Conservation (phyloP, 2,113 vertebrate genomes). For the Acinonyx jubatus region DNA sequence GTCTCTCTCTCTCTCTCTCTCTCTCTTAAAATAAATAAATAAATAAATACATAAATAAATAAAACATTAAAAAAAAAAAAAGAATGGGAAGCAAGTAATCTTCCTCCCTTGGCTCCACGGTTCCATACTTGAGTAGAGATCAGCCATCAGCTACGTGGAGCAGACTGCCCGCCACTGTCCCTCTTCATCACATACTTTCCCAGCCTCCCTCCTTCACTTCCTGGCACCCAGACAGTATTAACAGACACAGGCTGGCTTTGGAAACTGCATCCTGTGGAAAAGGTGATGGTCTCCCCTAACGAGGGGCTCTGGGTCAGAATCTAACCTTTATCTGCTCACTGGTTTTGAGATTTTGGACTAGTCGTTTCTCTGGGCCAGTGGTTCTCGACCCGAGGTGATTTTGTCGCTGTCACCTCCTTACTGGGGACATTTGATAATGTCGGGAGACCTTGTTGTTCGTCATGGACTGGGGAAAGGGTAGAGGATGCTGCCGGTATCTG, state of each 20-base stretch:
- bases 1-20: too few relatives aligned
- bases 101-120: background rate
- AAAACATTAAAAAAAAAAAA: too few relatives aligned
- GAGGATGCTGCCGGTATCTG: background rate
- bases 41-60: too few relatives aligned
- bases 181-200: background rate
- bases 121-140: background rate
- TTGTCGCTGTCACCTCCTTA: background rate
- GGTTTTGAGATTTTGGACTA: background rate
- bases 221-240: background rate
- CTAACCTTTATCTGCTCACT: background rate
- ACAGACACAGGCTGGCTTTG: too few relatives aligned
- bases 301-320: background rate
- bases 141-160: background rate
- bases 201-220: accelerated
- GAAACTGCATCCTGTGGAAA: background rate
- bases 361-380: background rate
- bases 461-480: background rate
- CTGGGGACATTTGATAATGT: background rate
- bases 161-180: background rate
- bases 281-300: background rate
- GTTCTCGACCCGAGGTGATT: background rate
- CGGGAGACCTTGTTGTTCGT: background rate
- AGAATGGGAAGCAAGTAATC: background rate
- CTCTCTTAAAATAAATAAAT: too few relatives aligned